Base-by-base conservation (phyloP, 2,113 vertebrate genomes). In the Labeo catla region DNA sequence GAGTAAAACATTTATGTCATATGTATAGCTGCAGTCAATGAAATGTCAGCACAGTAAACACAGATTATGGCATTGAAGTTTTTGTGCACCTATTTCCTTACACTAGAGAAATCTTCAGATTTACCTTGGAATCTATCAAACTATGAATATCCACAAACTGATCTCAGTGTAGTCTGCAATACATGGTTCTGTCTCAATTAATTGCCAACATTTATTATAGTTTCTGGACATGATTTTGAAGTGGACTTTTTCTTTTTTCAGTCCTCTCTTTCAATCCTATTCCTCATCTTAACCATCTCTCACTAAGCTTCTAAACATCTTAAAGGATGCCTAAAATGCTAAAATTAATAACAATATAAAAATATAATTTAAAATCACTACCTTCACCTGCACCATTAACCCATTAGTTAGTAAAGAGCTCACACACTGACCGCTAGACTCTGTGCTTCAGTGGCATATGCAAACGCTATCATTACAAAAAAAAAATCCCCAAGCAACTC, bases 401-500 rank as follows among this genome's bases (percentile, higher is more conserved):
- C n/a, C 57, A 65, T 47, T 65, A 12, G 54, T 80, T 80, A 80
- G 11, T 80, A 59, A 57, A 81, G 78, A 63, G 36, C 21, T 65
- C 21, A 65, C 54, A 21, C 28, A 39, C 63, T 73, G 63, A 61
- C 61, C 28, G 23, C 23, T 68, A 68, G 80, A 68, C 65, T 70
- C 61, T 36, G 80, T 52, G 73, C 82, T 63, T 52, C 19, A 83
- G 76, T 81, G 50, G 36, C 82, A 54, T 76, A 28, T 86, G 63
- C 57, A 74, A 21, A 84, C 23, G 87, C 86, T 82, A 52, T 28
- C 12, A 52, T 50, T 54, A 23, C 8, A 2, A 43, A 11, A 49
- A 39, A 84, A 49, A 43, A 23, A 59, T 79, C 87, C 81, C 88
- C 81, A 68, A 78, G 83, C 50, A 89, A 83, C 88, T 81, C 83